Conservation (phyloP, 2,888 invertebrate genomes). For the Heliconius erato region DNA sequence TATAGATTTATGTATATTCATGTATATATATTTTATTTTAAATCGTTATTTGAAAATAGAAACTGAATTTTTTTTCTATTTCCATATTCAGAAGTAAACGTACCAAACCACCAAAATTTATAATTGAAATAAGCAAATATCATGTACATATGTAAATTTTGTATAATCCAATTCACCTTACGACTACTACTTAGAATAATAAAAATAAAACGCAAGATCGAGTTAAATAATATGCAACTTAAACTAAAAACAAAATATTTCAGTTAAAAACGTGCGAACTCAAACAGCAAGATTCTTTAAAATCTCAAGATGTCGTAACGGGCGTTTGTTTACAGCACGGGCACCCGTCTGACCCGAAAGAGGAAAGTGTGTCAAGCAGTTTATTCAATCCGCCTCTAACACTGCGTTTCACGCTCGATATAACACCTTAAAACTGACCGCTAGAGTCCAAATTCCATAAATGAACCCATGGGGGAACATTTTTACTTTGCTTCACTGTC, state of each 20-base stretch:
- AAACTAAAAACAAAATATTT: background rate
- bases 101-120: too few species aligned
- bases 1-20: too few species aligned
- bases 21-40: too few species aligned
- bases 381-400: constrained; percentile 84
- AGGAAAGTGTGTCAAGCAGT: constrained; percentile 86
- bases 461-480: constrained; percentile 60
- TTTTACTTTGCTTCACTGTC: constrained; percentile 75
- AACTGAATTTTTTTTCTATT: background rate
- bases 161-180: too few species aligned
- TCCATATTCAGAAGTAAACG: background rate
- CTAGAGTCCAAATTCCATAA: constrained; percentile 63
- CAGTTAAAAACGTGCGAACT: constrained; percentile 31
- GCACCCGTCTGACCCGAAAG: constrained; percentile 83
- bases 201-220: too few species aligned
- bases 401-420: constrained; percentile 65
- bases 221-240: background rate
- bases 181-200: background rate
- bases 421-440: constrained; percentile 57
- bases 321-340: constrained; percentile 75
- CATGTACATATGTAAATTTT: background rate
- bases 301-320: constrained; percentile 76
- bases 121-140: background rate
- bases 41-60: too few species aligned
- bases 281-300: constrained; percentile 56